These are phyloP conservation scores for Hypomesus transpacificus DNA, from an alignment of 2,113 vertebrate species.

Conservation along the genomic window DNA sequence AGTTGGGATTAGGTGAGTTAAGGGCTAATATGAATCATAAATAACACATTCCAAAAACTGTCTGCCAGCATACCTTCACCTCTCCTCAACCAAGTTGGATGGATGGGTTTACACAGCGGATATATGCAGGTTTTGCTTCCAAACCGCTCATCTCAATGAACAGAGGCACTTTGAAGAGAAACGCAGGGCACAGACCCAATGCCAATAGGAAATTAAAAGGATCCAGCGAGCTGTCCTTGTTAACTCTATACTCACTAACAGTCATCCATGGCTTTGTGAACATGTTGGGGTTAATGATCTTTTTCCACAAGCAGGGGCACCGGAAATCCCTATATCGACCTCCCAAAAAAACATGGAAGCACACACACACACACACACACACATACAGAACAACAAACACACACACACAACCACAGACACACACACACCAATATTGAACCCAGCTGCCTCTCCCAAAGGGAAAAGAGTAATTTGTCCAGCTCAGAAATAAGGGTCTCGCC, in stretches of 20 bases:
- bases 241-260: conserved; percentile 64
- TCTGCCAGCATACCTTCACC: conserved; percentile 76
- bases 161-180: conserved; percentile 67
- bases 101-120: conserved; percentile 70
- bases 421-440: conserved; percentile 71
- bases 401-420: conserved; percentile 14
- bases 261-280: conserved; percentile 52
- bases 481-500: conserved; percentile 86
- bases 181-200: conserved; percentile 76
- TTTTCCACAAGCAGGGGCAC: conserved; percentile 89
- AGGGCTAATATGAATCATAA: conserved; percentile 65
- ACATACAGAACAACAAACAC: conserved; percentile 33
- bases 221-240: conserved; percentile 62
- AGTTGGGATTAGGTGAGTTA: conserved; percentile 62
- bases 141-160: conserved; percentile 50
- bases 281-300: conserved; percentile 83
- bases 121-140: conserved; percentile 55
- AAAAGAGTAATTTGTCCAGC: conserved; percentile 80
- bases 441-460: conserved; percentile 85
- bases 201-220: conserved; percentile 74
- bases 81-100: conserved; percentile 79
- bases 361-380: conserved; percentile 18
- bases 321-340: conserved; percentile 78
- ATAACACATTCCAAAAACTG: conserved; percentile 73
- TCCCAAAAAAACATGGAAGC: conserved; percentile 14